Conservation (phyloP, 2,888 invertebrate species). For the Thymelicus acteon region DNA sequence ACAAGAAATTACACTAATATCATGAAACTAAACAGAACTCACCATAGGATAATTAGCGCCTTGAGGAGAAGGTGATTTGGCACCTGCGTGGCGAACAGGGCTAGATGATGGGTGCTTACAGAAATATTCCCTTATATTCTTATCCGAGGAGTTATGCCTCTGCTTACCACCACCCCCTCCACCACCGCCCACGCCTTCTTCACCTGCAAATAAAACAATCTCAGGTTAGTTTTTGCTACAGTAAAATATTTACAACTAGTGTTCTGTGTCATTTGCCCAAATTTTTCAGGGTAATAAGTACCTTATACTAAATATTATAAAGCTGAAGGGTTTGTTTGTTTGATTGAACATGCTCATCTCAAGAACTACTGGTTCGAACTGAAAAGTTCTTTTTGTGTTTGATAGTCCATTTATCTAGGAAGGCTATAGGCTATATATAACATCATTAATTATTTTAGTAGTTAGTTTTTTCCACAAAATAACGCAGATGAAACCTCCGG, state of each 20-base stretch:
- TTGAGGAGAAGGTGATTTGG: slow-evolving; percentile 93
- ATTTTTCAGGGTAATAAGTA: too few species aligned
- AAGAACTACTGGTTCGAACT: too few species aligned
- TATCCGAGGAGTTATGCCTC: slow-evolving; percentile 84
- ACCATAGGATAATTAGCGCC: slow-evolving; percentile 93
- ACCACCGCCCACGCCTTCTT: slow-evolving; percentile 84
- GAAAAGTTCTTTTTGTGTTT: too few species aligned
- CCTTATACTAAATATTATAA: too few species aligned
- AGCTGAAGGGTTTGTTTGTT: too few species aligned
- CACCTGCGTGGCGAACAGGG: slow-evolving; percentile 91
- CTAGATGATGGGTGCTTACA: slow-evolving; percentile 93
- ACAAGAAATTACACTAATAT: background rate
- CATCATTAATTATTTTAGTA: too few species aligned
- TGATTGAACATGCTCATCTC: too few species aligned
- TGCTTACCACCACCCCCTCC: slow-evolving; percentile 82
- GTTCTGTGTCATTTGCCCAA: too few species aligned
- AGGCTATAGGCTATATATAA: too few species aligned
- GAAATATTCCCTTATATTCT: slow-evolving; percentile 97
- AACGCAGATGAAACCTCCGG: too few species aligned
- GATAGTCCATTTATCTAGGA: too few species aligned
- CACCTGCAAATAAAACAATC: slow-evolving; percentile 57
- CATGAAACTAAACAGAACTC: slow-evolving; percentile 52
- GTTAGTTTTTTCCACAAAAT: too few species aligned
- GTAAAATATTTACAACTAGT: background rate
- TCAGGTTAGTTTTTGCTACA: background rate